Percentiles rank a stretch among this genome's conserved stretches.
phyloP scores from a whole-genome alignment of 1,140 invertebrate species.

The Ridgeia piscesae region DNA sequence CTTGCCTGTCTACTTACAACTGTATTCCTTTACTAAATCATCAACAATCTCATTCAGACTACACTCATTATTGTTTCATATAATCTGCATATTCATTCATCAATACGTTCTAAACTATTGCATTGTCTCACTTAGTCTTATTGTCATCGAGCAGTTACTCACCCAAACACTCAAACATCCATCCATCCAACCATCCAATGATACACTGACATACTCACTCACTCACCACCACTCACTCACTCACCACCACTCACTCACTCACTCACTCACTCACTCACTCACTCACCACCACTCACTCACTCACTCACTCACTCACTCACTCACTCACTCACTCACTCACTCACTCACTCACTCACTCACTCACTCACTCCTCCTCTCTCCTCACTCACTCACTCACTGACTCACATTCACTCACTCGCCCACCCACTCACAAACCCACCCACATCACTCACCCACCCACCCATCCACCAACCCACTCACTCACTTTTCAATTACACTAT shows the following conservation, averaged over 20 bases:
- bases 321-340: constrained; percentile 17
- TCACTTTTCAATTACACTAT: background rate
- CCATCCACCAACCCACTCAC: background rate
- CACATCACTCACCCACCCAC: background rate
- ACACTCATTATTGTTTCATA: too few species aligned
- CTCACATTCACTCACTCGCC: background rate
- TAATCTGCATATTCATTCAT: too few species aligned
- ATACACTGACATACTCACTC: too few species aligned
- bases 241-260: background rate
- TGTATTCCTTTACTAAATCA: too few species aligned
- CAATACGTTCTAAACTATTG: too few species aligned
- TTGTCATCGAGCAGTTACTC: too few species aligned
- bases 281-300: too few species aligned
- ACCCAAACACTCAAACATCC: too few species aligned
- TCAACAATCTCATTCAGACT: too few species aligned
- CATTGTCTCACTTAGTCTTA: too few species aligned
- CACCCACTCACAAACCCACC: background rate
- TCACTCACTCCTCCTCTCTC: background rate
- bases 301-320: constrained; percentile 17
- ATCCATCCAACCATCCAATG: too few species aligned
- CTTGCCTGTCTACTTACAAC: too few species aligned
- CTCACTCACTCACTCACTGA: background rate
- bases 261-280: background rate
- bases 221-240: background rate
- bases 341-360: constrained; percentile 14